Conservation (phyloP, 2,113 vertebrate genomes). For the Aptenodytes patagonicus region DNA sequence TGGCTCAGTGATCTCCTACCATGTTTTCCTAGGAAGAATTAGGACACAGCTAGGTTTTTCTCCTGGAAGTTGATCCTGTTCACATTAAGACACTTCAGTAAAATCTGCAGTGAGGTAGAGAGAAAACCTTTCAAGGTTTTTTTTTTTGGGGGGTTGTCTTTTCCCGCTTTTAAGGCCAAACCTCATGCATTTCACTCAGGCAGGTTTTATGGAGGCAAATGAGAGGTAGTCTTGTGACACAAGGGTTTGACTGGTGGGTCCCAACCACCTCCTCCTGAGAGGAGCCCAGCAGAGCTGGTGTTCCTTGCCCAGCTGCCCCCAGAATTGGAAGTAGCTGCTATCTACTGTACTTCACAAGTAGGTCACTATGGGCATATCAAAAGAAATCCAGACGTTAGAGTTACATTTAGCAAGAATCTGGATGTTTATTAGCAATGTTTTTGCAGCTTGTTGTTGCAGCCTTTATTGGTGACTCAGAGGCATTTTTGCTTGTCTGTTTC, state of each 20-base stretch:
- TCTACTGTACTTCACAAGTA: not conserved
- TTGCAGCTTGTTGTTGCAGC: not conserved
- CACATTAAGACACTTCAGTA: not conserved
- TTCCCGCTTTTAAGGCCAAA: not conserved
- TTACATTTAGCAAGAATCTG: not conserved
- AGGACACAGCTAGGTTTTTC: not conserved
- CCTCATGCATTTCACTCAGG: not conserved
- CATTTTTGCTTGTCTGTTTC: not conserved
- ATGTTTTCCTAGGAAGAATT: slow-evolving; percentile 6
- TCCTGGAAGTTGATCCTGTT: not conserved
- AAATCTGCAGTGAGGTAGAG: not conserved
- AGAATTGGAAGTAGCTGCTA: not conserved
- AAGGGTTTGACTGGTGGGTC: not conserved
- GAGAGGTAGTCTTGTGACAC: not conserved
- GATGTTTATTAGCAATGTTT: not conserved
- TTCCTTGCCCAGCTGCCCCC: not conserved
- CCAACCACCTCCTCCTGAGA: not conserved
- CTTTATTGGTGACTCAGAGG: not conserved
- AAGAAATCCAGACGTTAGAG: not conserved
- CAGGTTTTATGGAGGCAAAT: not conserved
- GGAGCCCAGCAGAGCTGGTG: not conserved
- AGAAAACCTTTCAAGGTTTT: not conserved
- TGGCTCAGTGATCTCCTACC: not conserved
- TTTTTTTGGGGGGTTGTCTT: not conserved
- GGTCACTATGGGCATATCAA: not conserved